A percentile compares a stretch with the other conserved stretches of the same genome.
Evolutionary conservation across 2,797 vertebrate species (phyloP).

Genomic region (Rhinophrynus dorsalis): DNA sequence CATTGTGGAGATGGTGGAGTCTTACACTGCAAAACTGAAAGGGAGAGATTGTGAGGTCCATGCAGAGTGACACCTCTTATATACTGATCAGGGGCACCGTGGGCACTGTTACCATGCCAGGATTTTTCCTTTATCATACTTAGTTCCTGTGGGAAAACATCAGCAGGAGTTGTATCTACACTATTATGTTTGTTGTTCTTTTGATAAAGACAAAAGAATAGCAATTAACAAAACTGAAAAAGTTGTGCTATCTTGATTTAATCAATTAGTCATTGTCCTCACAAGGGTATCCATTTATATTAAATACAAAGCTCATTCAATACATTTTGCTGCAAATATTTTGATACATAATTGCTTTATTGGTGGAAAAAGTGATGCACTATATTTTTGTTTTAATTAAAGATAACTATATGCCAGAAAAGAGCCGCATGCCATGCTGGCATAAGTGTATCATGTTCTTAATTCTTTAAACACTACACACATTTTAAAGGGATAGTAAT

Average conservation of each 20-base stretch:
- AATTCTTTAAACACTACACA: too few relatives aligned
- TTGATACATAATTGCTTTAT: too few relatives aligned
- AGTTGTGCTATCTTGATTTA: background rate
- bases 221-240: background rate
- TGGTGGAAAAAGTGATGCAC: too few relatives aligned
- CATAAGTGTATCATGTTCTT: too few relatives aligned
- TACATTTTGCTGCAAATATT: too few relatives aligned
- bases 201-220: background rate
- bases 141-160: background rate
- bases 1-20: constrained; percentile 29
- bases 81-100: background rate
- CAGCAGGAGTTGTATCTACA: background rate
- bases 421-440: too few relatives aligned
- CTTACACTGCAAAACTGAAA: background rate
- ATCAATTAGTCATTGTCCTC: background rate
- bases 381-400: too few relatives aligned
- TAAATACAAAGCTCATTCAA: too few relatives aligned
- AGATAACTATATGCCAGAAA: too few relatives aligned
- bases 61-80: background rate
- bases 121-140: background rate
- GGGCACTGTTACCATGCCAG: background rate
- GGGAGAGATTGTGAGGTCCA: background rate
- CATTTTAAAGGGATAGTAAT: too few relatives aligned
- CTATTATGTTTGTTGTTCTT: background rate
- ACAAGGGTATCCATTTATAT: too few relatives aligned